Conservation (phyloP, 2,113 vertebrate genomes). For the Chaetorhynchus papuensis region DNA sequence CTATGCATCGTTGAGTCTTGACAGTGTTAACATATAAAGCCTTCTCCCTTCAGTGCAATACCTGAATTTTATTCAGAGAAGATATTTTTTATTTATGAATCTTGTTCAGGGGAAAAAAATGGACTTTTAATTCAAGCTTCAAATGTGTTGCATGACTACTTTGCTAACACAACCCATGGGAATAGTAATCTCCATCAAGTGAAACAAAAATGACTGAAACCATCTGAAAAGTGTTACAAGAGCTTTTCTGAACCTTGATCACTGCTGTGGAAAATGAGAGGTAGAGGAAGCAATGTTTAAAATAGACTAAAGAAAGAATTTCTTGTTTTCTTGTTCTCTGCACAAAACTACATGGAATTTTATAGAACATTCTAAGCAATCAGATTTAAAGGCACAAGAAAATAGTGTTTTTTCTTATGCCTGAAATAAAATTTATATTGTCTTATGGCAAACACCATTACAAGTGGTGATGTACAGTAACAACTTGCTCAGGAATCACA, state of each 20-base stretch:
- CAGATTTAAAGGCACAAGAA: neutral
- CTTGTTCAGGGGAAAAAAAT: neutral
- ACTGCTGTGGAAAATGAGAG: neutral
- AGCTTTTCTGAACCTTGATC: neutral
- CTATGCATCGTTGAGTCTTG: neutral
- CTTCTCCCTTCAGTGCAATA: neutral
- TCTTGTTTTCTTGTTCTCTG: neutral
- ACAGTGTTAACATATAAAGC: constrained; percentile 8
- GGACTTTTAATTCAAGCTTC: constrained; percentile 47
- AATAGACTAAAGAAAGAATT: neutral
- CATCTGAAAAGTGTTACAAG: neutral
- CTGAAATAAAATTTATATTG: neutral
- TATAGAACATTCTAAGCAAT: neutral
- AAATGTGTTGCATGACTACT: constrained; percentile 9
- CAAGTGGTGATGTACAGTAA: neutral
- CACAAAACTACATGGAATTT: neutral
- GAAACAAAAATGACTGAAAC: constrained; percentile 33
- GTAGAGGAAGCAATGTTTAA: neutral
- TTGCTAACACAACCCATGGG: constrained; percentile 43
- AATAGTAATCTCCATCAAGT: constrained; percentile 33
- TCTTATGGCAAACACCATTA: neutral
- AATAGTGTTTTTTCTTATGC: neutral
- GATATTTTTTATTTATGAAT: constrained; percentile 58
- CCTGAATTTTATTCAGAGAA: constrained; percentile 9
- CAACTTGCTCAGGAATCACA: neutral